These are phyloP conservation scores for Ondatra zibethicus DNA, from an alignment of 2,113 vertebrate species.

Conservation along the genomic window DNA sequence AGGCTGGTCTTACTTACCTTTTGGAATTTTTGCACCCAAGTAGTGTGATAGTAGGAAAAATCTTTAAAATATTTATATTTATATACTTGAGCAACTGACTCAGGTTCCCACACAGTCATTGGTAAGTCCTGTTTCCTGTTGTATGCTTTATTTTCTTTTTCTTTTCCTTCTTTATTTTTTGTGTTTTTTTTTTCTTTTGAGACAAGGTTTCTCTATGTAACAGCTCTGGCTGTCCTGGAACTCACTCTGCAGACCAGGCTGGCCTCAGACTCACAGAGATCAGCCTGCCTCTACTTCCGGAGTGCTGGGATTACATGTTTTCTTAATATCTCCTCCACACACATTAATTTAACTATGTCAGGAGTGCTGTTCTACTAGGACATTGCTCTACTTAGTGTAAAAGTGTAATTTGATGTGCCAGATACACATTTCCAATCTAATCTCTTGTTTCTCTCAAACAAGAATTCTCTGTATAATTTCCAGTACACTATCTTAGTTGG, in stretches of 20 bases:
- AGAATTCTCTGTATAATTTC: neutral
- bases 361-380: neutral
- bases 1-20: neutral
- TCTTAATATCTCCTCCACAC: neutral
- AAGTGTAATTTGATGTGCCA: neutral
- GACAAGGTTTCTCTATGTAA: neutral
- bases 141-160: neutral
- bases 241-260: neutral
- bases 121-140: neutral
- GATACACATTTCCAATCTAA: neutral
- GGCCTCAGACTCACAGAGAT: neutral
- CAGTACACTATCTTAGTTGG: neutral
- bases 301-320: neutral
- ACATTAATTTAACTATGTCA: neutral
- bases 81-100: neutral
- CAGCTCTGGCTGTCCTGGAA: neutral
- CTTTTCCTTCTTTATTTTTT: no score
- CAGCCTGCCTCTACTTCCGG: no score
- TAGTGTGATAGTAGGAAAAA: neutral
- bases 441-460: constrained; percentile 19
- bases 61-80: constrained; percentile 44
- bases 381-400: neutral
- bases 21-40: neutral
- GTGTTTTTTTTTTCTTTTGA: neutral
- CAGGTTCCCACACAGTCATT: neutral